Base-by-base conservation (phyloP, 2,888 invertebrate species). In the Xestia ashworthii region DNA sequence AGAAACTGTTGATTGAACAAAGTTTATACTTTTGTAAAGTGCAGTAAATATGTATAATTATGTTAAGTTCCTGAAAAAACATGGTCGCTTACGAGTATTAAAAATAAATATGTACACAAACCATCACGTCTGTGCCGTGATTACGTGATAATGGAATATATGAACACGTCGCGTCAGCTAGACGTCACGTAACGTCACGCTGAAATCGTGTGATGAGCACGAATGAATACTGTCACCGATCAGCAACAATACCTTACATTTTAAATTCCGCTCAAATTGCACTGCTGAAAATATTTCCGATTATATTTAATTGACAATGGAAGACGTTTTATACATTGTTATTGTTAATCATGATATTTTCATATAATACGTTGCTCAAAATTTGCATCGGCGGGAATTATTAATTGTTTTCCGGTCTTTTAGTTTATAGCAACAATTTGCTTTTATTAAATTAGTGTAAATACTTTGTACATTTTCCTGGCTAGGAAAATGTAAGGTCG, bases 221-320 rank as follows among this genome's bases (percentile, higher is more conserved):
- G 32, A 66, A 70, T 70, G 66, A 55, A 83, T 41, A 22, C 71
- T 78, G 83, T 73, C 82, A 83, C n/a, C 55, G 44, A 83, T 66
- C 65, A 83, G 48, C 58, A 66, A 83, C 46, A 74, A 41, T 25
- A 55, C n/a, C 5, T n/a, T 44, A 16, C 46, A 70, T 82, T n/a
- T 85, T 64, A 58, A 70, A 75, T 85, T 82, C 14, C 14, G 38
- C 62, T 46, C 14, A 71, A 71, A 72, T 38, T 78, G 50, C 60
- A 62, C 2, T 6, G 62, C 62, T 71, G 66, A 64, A 81, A 85
- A 81, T 75, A 68, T 82, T 82, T 71, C 25, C 19, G 25, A 6
- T 66, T 60, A 58, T 81, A 67, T 85, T 70, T 41, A 65, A 69
- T 5, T 25, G 65, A 50, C 16, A 80, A 50, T 14, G 50, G 14